A percentile compares a stretch with the other conserved stretches of the same genome.
Conservation (phyloP, 2,113 vertebrate species). For the Ailuropoda melanoleuca region DNA sequence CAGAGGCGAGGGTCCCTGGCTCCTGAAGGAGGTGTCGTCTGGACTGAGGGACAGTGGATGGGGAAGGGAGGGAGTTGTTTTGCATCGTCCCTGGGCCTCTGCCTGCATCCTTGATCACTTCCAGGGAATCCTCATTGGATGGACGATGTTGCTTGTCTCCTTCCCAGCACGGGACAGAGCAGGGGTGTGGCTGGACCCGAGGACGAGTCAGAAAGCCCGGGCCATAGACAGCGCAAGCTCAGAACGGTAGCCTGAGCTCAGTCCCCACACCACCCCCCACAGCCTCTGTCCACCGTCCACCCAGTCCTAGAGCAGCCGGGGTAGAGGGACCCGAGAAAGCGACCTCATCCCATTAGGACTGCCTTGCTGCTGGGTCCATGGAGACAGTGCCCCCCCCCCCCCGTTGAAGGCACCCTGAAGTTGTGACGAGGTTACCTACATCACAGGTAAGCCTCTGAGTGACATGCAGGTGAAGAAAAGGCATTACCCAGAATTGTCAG, state of each 20-base stretch:
- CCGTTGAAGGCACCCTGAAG: background rate
- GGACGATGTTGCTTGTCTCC: too few relatives aligned
- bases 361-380: rapidly evolving
- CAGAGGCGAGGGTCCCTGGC: background rate
- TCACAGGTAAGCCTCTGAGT: background rate
- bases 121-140: background rate
- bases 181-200: background rate
- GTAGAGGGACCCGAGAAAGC: too few relatives aligned
- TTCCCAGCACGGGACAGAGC: too few relatives aligned
- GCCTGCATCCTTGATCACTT: background rate
- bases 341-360: background rate
- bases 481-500: background rate
- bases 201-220: background rate
- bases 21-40: background rate
- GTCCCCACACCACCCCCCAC: background rate
- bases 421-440: background rate
- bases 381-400: background rate
- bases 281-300: background rate
- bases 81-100: too few relatives aligned
- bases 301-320: background rate
- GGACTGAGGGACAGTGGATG: background rate
- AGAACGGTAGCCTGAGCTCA: background rate
- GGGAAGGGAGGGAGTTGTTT: background rate
- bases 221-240: too few relatives aligned
- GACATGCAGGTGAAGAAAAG: background rate